Evolutionary conservation across 2,888 invertebrate species (phyloP).

Genomic region (Eupithecia insigniata): DNA sequence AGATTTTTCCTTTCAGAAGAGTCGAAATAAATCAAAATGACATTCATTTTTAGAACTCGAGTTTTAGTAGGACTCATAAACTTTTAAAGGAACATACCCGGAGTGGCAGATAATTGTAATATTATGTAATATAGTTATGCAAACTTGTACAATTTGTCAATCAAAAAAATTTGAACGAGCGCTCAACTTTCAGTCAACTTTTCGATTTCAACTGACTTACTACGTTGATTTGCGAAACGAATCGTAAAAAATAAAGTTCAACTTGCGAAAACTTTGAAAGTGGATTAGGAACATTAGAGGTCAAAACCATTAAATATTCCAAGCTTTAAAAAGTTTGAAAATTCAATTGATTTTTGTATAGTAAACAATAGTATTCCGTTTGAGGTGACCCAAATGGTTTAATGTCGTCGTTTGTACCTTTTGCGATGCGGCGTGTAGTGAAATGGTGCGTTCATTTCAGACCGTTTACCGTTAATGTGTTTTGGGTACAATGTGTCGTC

Average conservation of each 20-base stretch:
- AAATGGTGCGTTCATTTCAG: constrained; percentile 33
- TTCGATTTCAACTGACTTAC: no score
- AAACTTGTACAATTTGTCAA: no score
- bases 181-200: no score
- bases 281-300: not conserved
- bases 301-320: not conserved
- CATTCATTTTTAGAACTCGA: not conserved
- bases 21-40: not conserved
- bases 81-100: no score
- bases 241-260: not conserved
- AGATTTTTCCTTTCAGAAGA: no score
- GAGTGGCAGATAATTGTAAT: no score
- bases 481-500: not conserved
- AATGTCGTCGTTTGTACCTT: constrained; percentile 38
- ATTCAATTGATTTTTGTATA: not conserved
- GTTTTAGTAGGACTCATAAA: no score
- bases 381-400: constrained; percentile 25
- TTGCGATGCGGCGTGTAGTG: constrained; percentile 24
- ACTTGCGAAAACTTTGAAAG: not conserved
- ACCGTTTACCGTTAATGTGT: constrained; percentile 30
- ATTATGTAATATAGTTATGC: no score
- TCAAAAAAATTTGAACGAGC: no score
- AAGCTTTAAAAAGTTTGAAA: not conserved
- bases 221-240: no score
- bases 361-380: not conserved